Evolutionary conservation across 2,888 invertebrate genomes (phyloP), one percentile per base, ranked within the genome.

Genomic region (Petrolisthes cinctipes): DNA sequence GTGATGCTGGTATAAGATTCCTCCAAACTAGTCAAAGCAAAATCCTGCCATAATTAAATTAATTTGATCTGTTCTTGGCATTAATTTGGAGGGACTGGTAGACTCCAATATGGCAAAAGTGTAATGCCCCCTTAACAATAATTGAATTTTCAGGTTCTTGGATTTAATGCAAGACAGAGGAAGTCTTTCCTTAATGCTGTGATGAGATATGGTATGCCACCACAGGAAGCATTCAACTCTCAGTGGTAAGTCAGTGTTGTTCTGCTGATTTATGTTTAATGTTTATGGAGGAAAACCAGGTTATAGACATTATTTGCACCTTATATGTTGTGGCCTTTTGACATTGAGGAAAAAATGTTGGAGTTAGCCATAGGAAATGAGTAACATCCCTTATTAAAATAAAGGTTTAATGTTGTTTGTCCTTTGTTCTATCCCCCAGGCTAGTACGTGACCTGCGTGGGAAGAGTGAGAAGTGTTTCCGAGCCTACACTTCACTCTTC

Each of bases 171-270:
- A 0, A 94, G 99, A 78, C 99, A 99, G 93, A 94, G 99, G 78
- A 99, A 99, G 93, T 99, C 99, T 51, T 99, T 99, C 95, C 95
- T 99, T 91, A 99, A 99, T 93, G 99, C 99, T 0, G 98, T 99
- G 91, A 99, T 99, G 99, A 96, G 99, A 66, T 99, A 98, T 92
- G 99, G 99, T 90, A 99, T 99, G 99, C 99, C 99, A 5, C 99
- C 99, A 0, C 98, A 99, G 93, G 99, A 99, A 93, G 98, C 99
- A 0, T 99, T 99, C 94, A 99, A 99, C 93, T 98, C 99, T 11
- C 99, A 99, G 92, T 99, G 99, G 99, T 95, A 93, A 92, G 93
- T 92, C 37, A 37, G 37, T 37, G 37, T 37, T 37, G 37, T 37
- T 37, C 37, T 37, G 37, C 37, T 37, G 37, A 37, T 37, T 37